Evolutionary conservation across 2,113 vertebrate genomes (phyloP).

Genomic region (Scolopax mira): DNA sequence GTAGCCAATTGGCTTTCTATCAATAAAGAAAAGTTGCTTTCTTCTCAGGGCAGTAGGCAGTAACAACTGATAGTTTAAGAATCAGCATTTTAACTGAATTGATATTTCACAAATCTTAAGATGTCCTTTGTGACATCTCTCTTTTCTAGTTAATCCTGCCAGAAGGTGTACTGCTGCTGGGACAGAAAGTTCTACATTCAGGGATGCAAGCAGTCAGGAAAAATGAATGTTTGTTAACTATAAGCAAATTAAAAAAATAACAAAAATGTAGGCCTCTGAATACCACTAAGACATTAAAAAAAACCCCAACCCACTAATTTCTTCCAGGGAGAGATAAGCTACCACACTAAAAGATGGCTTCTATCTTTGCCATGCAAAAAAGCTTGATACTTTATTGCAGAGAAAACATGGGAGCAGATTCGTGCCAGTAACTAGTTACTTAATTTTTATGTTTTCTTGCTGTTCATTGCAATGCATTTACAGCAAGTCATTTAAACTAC

Average conservation of each 20-base stretch:
- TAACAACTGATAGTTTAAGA: background rate
- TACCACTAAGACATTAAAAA: background rate
- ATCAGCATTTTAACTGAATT: background rate
- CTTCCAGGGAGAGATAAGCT: background rate
- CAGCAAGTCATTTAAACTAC: slow-evolving; percentile 14
- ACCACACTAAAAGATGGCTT: background rate
- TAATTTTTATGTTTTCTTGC: background rate
- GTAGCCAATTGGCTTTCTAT: background rate
- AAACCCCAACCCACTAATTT: background rate
- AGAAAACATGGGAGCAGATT: background rate
- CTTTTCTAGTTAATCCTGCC: background rate
- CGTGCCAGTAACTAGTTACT: background rate
- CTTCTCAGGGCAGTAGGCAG: background rate
- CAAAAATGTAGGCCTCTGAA: background rate
- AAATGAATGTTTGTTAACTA: background rate
- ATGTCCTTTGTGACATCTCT: background rate
- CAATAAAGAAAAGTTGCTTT: background rate
- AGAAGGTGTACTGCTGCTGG: background rate
- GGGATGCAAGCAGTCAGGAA: background rate
- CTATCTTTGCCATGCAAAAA: no score
- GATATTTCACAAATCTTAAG: background rate
- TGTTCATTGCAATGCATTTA: slow-evolving; percentile 28
- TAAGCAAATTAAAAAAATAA: background rate
- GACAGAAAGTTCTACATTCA: background rate
- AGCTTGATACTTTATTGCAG: background rate